Conservation (phyloP, 2,888 invertebrate genomes). For the Philhelius pedissequus region DNA sequence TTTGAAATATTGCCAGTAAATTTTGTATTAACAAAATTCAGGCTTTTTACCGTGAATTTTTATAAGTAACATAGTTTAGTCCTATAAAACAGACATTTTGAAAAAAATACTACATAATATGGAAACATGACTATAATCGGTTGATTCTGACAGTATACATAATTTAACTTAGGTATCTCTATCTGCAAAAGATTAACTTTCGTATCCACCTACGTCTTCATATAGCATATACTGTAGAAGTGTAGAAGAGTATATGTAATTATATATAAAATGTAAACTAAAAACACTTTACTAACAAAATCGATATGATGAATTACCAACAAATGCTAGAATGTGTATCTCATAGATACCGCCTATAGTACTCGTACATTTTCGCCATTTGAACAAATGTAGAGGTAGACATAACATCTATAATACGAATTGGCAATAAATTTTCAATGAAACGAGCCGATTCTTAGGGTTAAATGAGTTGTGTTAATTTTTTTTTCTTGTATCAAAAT, state of each 20-base stretch:
- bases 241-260: too few species aligned
- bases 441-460: conserved; percentile 42
- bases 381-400: neutral
- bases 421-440: conserved; percentile 42
- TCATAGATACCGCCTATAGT: conserved; percentile 16
- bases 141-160: neutral
- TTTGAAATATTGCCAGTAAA: too few species aligned
- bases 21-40: too few species aligned
- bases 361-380: neutral
- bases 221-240: too few species aligned
- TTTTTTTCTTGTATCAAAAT: neutral
- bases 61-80: too few species aligned
- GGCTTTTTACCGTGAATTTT: too few species aligned
- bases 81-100: too few species aligned
- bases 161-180: neutral
- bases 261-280: conserved; percentile 22
- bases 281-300: conserved; percentile 35
- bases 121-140: too few species aligned
- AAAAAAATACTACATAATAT: too few species aligned
- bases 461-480: conserved; percentile 33
- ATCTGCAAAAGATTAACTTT: conserved; percentile 47
- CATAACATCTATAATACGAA: neutral
- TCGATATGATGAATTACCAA: conserved; percentile 46
- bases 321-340: conserved; percentile 40
- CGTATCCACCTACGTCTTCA: conserved; percentile 49